Evolutionary conservation across 1,140 invertebrate genomes (phyloP), one percentile per base, ranked within the genome.

Genomic region (Eufriesea mexicana): DNA sequence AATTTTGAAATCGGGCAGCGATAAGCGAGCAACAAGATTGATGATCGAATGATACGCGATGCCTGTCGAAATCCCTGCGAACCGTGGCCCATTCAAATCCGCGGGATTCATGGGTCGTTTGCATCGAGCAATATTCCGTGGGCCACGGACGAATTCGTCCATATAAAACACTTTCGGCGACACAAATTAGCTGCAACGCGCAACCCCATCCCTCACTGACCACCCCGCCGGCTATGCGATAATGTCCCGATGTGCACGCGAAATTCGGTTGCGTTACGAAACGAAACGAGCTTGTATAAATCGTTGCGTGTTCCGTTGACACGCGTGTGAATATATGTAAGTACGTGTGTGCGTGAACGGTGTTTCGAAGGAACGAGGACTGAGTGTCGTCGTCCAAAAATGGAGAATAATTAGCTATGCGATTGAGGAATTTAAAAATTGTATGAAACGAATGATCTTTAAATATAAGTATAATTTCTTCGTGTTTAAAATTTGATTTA

Each of bases 31-130:
- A 35, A 74, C 62, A 85, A 87, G 83, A 88, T 88, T 85, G 86
- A 88, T 88, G 87, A 87, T 87, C 78, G 86, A 88, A 88, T 88
- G 87, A 87, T 87, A 80, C 66, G 64, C 64, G 83, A 76, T 85
- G 83, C 61, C 79, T 79, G 71, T 88, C 79, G 83, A 88, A 87
- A 87, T 79, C 74, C 76, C 83, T 61, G 86, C 64, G 83, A 88
- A 77, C 68, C 68, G 68, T 84, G 54, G 75, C 72, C 86, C 80
- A 80, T 89, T 88, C 88, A 79, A 89, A 89, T 86, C 75, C 83
- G 73, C 67, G 76, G 84, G 85, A 88, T 83, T 83, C 84, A 85
- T 88, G 79, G 79, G 55, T 83, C 86, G 79, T 77, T 79, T 61
- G 77, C 76, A 81, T 83, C 75, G 67, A 47, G 77, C 80, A 86